phyloP scores from a whole-genome alignment of 2,888 invertebrate species.

The Dione vanillae region DNA sequence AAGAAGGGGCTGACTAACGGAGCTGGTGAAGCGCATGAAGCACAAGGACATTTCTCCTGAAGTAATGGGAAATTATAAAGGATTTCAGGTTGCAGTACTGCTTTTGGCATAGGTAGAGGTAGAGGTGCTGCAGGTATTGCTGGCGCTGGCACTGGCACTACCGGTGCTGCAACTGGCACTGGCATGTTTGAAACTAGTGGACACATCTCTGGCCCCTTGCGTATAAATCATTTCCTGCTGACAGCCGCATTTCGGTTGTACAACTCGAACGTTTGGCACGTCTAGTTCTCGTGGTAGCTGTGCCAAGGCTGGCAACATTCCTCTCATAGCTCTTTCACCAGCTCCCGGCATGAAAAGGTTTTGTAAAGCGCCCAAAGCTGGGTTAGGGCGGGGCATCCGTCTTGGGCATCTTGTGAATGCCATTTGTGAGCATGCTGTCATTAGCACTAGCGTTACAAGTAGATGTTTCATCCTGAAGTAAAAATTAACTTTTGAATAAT shows the following conservation, averaged over 20 bases:
- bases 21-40: constrained; percentile 36
- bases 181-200: constrained; percentile 31
- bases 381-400: constrained; percentile 36
- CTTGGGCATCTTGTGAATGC: constrained; percentile 39
- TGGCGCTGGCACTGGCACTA: constrained; percentile 19
- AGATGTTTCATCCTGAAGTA: constrained; percentile 32
- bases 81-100: constrained; percentile 7
- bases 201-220: constrained; percentile 20
- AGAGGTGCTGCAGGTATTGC: constrained; percentile 11
- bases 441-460: constrained; percentile 36
- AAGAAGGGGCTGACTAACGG: constrained; percentile 55
- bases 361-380: constrained; percentile 50
- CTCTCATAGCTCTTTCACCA: constrained; percentile 51
- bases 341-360: constrained; percentile 55
- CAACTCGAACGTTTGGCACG: constrained; percentile 26
- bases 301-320: constrained; percentile 40
- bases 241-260: constrained; percentile 33
- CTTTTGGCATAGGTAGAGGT: background rate
- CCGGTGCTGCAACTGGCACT: constrained; percentile 6
- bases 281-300: constrained; percentile 20
- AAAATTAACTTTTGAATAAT: background rate
- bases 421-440: constrained; percentile 21
- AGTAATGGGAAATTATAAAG: constrained; percentile 19
- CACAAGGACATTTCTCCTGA: constrained; percentile 36
- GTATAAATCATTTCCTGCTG: constrained; percentile 22